These are phyloP conservation scores for Aporophyla lueneburgensis DNA, from an alignment of 2,888 invertebrate species.

Conservation along the genomic window DNA sequence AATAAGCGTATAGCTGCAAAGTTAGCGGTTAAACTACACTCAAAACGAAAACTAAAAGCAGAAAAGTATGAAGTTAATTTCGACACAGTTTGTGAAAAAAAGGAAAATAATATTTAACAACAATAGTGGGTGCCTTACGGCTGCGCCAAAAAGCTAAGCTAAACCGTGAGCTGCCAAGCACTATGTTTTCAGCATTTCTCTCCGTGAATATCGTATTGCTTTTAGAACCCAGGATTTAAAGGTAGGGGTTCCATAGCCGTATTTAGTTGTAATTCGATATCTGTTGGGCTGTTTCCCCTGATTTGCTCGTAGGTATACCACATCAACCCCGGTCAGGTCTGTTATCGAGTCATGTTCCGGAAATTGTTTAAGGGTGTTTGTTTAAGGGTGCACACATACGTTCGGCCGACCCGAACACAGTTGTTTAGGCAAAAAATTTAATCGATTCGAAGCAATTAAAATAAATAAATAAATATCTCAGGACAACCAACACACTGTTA, in stretches of 20 bases:
- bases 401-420: neutral
- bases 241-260: neutral
- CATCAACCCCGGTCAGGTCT: neutral
- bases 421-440: neutral
- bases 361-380: too few relatives aligned
- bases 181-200: neutral
- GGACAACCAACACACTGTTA: too few relatives aligned
- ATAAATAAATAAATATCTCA: too few relatives aligned
- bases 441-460: neutral
- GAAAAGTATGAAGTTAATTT: neutral
- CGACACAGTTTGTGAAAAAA: neutral
- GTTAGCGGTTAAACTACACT: too few relatives aligned
- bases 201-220: conserved; percentile 7
- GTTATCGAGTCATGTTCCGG: neutral
- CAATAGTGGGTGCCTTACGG: neutral
- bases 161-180: neutral
- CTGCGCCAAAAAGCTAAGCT: neutral
- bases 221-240: conserved; percentile 19
- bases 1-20: neutral
- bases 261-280: conserved; percentile 5
- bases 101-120: neutral
- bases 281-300: neutral
- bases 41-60: neutral
- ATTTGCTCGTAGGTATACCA: neutral
- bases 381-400: neutral